Percentiles rank a stretch among this genome's conserved stretches.
Conservation (phyloP, 2,113 vertebrate species). For the Melanocharis versteri region DNA sequence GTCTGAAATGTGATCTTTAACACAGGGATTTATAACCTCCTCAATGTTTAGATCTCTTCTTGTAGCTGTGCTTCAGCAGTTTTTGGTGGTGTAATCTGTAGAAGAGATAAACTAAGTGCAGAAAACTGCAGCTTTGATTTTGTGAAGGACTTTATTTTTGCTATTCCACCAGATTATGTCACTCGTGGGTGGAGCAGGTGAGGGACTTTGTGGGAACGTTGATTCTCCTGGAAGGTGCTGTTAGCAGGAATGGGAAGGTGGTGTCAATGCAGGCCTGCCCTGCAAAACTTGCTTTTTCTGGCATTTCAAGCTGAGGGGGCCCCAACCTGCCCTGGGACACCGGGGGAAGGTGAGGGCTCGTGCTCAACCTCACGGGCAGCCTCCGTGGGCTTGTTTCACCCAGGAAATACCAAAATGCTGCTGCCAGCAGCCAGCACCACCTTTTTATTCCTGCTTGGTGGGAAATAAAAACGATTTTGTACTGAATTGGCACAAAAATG, state of each 20-base stretch:
- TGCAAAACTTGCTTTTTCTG: neutral
- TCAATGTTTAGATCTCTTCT: neutral
- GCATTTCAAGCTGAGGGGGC: accelerated
- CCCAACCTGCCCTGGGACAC: accelerated
- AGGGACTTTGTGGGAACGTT: neutral
- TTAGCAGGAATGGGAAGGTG: accelerated
- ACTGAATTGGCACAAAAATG: neutral
- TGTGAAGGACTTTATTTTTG: neutral
- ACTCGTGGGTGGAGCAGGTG: neutral
- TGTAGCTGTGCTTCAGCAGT: neutral
- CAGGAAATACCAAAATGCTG: neutral
- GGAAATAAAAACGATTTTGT: neutral
- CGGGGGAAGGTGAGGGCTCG: accelerated
- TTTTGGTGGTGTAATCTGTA: neutral
- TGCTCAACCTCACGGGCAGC: accelerated
- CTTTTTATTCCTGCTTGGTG: neutral
- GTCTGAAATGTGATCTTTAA: neutral
- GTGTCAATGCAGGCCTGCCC: accelerated
- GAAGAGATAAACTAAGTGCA: neutral
- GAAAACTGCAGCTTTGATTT: neutral
- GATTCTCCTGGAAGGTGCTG: neutral
- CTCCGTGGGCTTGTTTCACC: accelerated
- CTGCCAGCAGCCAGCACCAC: neutral
- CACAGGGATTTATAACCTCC: neutral
- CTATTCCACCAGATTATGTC: neutral